Conservation (phyloP, 2,888 invertebrate species). For the Sarcophaga caerulescens region DNA sequence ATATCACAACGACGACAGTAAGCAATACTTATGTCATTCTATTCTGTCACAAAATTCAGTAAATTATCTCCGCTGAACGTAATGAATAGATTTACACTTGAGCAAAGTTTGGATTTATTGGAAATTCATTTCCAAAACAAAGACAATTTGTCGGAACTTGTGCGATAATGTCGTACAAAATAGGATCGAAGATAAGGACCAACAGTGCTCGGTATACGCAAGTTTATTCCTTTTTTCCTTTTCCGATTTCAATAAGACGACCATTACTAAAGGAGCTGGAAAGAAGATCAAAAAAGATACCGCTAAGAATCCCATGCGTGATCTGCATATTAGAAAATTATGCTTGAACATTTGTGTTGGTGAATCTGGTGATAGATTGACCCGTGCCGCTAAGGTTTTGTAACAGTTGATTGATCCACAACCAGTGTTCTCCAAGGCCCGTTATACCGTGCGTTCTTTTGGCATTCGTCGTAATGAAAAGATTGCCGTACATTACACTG, state of each 20-base stretch:
- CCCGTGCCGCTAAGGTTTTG: conserved; percentile 96
- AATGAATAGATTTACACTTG: too few relatives aligned
- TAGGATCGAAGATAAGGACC: too few relatives aligned
- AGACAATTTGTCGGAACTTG: too few relatives aligned
- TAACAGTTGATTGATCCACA: conserved; percentile 99
- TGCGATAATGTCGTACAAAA: too few relatives aligned
- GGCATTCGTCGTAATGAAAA: conserved; percentile 99
- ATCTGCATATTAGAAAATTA: conserved; percentile 97
- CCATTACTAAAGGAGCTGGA: conserved; percentile 82
- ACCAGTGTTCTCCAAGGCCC: conserved; percentile 99
- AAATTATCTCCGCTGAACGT: too few relatives aligned
- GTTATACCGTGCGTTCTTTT: conserved; percentile 99
- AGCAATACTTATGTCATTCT: too few relatives aligned
- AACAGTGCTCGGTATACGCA: too few relatives aligned
- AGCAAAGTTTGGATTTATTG: too few relatives aligned
- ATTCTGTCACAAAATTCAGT: too few relatives aligned
- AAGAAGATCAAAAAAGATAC: conserved; percentile 87
- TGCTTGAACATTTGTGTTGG: conserved; percentile 98
- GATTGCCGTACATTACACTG: conserved; percentile 99
- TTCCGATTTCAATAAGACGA: conserved; percentile 70
- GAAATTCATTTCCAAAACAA: too few relatives aligned
- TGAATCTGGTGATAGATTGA: conserved; percentile 98
- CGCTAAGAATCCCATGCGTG: conserved; percentile 97
- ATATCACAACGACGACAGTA: too few relatives aligned
- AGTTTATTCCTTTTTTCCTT: too few relatives aligned